Percentiles rank a stretch among this genome's conserved stretches.
Evolutionary conservation across 2,888 invertebrate species (phyloP).

Genomic region (Lomographa bimaculata): DNA sequence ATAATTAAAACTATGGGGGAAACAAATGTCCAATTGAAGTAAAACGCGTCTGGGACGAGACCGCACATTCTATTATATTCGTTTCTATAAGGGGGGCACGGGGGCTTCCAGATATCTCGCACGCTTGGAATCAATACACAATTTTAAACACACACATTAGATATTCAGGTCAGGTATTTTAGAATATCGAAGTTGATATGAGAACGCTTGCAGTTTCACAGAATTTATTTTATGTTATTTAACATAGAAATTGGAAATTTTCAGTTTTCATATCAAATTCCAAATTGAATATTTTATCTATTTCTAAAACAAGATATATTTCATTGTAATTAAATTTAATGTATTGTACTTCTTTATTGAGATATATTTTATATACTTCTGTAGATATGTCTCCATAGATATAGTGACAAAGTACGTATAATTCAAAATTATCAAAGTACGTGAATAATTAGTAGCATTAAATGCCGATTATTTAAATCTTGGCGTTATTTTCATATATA

Average conservation of each 20-base stretch:
- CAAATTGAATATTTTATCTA: constrained; percentile 26
- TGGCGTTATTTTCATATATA: no score
- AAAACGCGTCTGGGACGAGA: constrained; percentile 61
- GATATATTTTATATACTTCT: no score
- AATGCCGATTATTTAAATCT: constrained; percentile 16
- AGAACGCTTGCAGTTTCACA: constrained; percentile 34
- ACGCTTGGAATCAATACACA: constrained; percentile 60
- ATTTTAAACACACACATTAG: constrained; percentile 45
- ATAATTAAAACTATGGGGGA: constrained; percentile 71
- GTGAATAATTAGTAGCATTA: constrained; percentile 17
- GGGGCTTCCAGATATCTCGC: constrained; percentile 58
- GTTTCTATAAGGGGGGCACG: constrained; percentile 45
- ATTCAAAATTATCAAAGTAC: no score
- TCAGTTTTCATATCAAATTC: constrained; percentile 54
- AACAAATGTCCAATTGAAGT: constrained; percentile 57
- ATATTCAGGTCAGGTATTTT: constrained; percentile 27
- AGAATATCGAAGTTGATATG: constrained; percentile 47
- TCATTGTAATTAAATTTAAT: no score
- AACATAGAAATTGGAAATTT: no score
- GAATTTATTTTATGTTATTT: no score
- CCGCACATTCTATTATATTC: constrained; percentile 46
- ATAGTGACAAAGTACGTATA: no score
- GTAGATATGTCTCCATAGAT: no score
- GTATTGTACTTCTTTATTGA: no score
- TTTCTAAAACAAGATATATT: no score